Base-by-base conservation (phyloP, 2,797 vertebrate species). In the Phoeniculus purpureus region DNA sequence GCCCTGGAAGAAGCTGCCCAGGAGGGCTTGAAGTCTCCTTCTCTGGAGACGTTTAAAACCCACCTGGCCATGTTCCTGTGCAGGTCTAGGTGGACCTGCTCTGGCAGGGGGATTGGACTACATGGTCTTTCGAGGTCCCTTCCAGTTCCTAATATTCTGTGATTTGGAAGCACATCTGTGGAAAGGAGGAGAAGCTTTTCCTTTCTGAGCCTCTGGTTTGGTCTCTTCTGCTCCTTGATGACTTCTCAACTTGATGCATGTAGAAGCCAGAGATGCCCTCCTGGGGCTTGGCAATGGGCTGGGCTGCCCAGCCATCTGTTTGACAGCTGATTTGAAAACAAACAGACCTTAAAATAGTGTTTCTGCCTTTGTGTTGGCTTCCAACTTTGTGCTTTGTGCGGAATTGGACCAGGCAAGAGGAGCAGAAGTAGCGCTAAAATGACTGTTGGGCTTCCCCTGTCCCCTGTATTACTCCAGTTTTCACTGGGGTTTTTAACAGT, bases 261-360 rank as follows among this genome's bases (percentile, higher is more conserved):
- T 52, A 75, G 79, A 74, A 93, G 81, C 62, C 90, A 93, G 65
- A 82, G 68, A 78, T 82, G 43, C 75, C 79, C 81, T 95, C 86
- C 37, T 71, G 59, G 86, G 84, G 86, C 68, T 92, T 67, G 10
- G 55, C 65, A 51, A 81, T 85, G 70, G 62, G 43, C 65, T 52
- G n/a, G 48, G 12, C 34, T 85, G 76, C 55, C 85, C 66, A 85
- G 89, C 50, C 1, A 0, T 68, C 67, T 83, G 45, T 70, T 93
- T 61, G 51, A 81, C 73, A 89, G 81, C 48, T 70, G 62, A 82
- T 82, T 37, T 68, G 64, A 87, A 92, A 94, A 93, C 47, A 93
- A 89, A 90, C 66, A 92, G 60, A 78, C 79, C n/a, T 93, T 89
- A 92, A 95, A 94, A 94, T 87, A 90, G 81, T 58, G 73, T 62